phyloP scores from a whole-genome alignment of 2,113 vertebrate genomes.

The Bathybates hornii region DNA sequence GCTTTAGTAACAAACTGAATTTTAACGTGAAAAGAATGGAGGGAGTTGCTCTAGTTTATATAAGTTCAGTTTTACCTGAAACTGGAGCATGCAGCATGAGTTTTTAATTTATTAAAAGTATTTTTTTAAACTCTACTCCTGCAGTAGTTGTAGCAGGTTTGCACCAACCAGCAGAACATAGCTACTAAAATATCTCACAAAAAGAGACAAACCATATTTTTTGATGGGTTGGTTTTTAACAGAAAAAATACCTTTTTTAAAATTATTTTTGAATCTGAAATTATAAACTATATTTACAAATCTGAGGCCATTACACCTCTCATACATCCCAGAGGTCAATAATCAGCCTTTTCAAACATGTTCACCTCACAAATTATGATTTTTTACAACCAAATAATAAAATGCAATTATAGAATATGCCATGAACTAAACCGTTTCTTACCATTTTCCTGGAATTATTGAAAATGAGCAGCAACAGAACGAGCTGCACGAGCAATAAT shows the following conservation, averaged over 20 bases:
- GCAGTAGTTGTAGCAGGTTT: neutral
- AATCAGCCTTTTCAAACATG: neutral
- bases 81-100: neutral
- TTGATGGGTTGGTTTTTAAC: neutral
- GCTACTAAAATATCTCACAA: neutral
- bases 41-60: neutral
- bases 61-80: neutral
- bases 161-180: neutral
- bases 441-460: neutral
- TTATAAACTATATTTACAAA: neutral
- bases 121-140: neutral
- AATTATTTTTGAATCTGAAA: neutral
- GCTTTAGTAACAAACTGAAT: neutral
- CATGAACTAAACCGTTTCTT: accelerated
- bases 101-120: neutral
- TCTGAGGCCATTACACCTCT: neutral
- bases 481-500: neutral
- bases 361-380: neutral
- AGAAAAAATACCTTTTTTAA: neutral
- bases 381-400: neutral
- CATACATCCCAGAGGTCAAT: neutral
- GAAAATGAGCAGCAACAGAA: neutral
- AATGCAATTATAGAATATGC: neutral
- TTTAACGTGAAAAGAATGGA: neutral
- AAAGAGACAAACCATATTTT: neutral